A percentile compares a stretch with the other conserved stretches of the same genome.
Evolutionary conservation across 2,797 vertebrate genomes (phyloP).

Genomic region (Antrozous pallidus): DNA sequence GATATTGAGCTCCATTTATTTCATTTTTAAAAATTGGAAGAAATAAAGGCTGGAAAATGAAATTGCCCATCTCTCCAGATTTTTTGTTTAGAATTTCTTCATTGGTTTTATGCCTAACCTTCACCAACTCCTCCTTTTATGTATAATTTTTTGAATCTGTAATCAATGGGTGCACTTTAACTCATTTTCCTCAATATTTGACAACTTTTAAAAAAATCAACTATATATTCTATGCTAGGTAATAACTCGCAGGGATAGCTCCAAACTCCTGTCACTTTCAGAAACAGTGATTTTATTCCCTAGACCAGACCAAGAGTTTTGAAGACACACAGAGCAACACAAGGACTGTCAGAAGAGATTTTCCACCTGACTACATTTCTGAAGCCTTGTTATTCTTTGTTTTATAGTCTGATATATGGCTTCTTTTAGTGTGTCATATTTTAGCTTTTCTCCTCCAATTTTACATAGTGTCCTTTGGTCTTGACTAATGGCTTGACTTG

Average conservation of each 20-base stretch:
- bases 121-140: background rate
- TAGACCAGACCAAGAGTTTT: background rate
- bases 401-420: background rate
- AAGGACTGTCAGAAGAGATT: slow-evolving; percentile 43
- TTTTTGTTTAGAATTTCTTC: background rate
- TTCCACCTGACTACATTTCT: slow-evolving; percentile 31
- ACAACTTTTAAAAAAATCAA: background rate
- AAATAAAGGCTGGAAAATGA: background rate
- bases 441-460: background rate
- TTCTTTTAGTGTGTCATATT: background rate
- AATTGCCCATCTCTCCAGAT: background rate
- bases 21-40: background rate
- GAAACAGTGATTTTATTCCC: background rate
- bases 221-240: background rate
- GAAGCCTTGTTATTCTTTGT: background rate
- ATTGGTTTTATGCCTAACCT: background rate
- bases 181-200: background rate
- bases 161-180: background rate
- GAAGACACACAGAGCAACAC: background rate
- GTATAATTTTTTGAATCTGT: background rate
- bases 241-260: background rate
- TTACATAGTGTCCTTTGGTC: background rate
- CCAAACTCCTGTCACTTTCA: background rate
- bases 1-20: background rate
- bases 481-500: slow-evolving; percentile 16